Percentiles rank a stretch among this genome's conserved stretches.
phyloP scores from a whole-genome alignment of 2,888 invertebrate genomes.

The Aspidiotus destructor region DNA sequence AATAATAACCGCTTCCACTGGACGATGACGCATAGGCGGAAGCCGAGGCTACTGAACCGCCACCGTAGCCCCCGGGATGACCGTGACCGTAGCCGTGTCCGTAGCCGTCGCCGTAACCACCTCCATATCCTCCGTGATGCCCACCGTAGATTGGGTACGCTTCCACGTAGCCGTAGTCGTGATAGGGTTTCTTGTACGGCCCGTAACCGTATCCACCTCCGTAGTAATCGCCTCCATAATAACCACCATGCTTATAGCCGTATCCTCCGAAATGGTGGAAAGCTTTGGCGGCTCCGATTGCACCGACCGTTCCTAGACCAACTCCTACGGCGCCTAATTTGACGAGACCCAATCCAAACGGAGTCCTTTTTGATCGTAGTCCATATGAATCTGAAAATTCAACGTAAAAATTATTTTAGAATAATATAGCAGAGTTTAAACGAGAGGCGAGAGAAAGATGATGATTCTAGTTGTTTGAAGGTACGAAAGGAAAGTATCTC shows the following conservation, averaged over 20 bases:
- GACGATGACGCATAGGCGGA: conserved; percentile 28
- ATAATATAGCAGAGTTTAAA: too few relatives aligned
- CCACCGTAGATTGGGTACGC: not conserved
- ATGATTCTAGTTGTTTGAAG: too few relatives aligned
- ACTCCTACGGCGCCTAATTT: conserved; percentile 15
- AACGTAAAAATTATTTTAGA: too few relatives aligned
- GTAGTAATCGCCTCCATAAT: conserved; percentile 42
- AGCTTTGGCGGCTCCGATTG: conserved; percentile 18
- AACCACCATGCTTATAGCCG: conserved; percentile 39
- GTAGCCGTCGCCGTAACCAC: conserved; percentile 38
- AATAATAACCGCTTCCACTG: not conserved
- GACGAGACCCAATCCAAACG: conserved; percentile 12
- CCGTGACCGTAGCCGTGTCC: conserved; percentile 37
- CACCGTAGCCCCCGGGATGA: conserved; percentile 35
- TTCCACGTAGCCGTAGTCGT: conserved; percentile 37
- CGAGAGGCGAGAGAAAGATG: too few relatives aligned
- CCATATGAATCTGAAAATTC: too few relatives aligned
- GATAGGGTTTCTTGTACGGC: conserved; percentile 20
- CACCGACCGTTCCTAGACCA: conserved; percentile 10
- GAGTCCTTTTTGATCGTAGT: not conserved
- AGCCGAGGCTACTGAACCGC: conserved; percentile 34
- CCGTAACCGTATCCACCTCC: conserved; percentile 38
- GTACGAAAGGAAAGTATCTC: too few relatives aligned
- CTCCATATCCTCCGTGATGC: conserved; percentile 25
- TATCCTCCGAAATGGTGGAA: conserved; percentile 2